phyloP scores from a whole-genome alignment of 2,888 invertebrate species.

The Amphipyra tragopoginis region DNA sequence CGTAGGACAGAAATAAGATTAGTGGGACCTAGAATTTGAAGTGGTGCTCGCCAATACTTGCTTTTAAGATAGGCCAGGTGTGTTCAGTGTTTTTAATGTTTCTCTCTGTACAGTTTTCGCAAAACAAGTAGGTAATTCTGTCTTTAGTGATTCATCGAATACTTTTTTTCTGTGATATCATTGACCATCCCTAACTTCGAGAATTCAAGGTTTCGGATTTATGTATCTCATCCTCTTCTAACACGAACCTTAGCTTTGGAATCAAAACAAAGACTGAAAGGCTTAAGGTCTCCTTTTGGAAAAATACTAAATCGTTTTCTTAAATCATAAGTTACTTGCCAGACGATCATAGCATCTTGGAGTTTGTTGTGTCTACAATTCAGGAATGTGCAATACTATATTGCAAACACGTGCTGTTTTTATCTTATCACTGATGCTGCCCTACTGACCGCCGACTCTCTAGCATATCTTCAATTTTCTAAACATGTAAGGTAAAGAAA shows the following conservation, averaged over 20 bases:
- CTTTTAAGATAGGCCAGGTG: background rate
- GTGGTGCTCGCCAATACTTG: background rate
- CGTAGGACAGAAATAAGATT: slow-evolving; percentile 28
- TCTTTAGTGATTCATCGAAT: too few relatives aligned
- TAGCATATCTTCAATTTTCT: slow-evolving; percentile 24
- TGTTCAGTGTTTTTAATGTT: background rate
- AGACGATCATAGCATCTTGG: background rate
- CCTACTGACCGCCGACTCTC: slow-evolving; percentile 49
- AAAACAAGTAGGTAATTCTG: too few relatives aligned
- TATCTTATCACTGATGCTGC: slow-evolving; percentile 49
- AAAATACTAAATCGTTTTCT: slow-evolving; percentile 1
- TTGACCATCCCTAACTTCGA: too few relatives aligned
- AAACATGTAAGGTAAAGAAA: slow-evolving; percentile 20
- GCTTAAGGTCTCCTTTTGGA: background rate
- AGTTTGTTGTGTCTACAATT: slow-evolving; percentile 22
- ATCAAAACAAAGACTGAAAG: background rate
- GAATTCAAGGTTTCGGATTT: too few relatives aligned
- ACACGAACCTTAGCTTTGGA: background rate
- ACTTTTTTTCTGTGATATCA: too few relatives aligned
- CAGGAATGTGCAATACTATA: slow-evolving; percentile 21
- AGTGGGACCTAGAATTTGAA: slow-evolving; percentile 6
- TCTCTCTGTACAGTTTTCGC: background rate
- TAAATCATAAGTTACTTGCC: background rate
- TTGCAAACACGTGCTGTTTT: slow-evolving; percentile 29
- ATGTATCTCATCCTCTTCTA: too few relatives aligned